phyloP scores from a whole-genome alignment of 2,888 invertebrate genomes.

The Drosophila putrida region DNA sequence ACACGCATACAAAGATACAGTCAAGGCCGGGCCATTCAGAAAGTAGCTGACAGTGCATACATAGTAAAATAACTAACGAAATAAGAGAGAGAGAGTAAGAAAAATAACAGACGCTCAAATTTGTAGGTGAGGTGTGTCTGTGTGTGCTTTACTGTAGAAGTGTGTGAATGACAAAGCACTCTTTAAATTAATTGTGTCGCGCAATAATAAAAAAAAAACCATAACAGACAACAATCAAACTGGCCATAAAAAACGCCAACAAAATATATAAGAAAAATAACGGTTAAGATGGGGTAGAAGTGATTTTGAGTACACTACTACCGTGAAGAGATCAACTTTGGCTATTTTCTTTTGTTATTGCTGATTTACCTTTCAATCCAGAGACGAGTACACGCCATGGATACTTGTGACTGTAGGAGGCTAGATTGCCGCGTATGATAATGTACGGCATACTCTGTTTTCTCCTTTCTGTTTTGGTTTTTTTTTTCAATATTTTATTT shows the following conservation, averaged over 20 bases:
- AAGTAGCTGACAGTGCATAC: constrained; percentile 46
- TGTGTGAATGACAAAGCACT: constrained; percentile 42
- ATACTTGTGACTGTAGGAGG: constrained; percentile 94
- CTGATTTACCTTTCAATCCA: constrained; percentile 91
- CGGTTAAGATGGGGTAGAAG: constrained; percentile 26
- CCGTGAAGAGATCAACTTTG: constrained; percentile 28
- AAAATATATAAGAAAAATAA: constrained; percentile 31
- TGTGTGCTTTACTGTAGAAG: constrained; percentile 29
- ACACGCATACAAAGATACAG: constrained; percentile 20
- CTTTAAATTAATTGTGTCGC: constrained; percentile 69
- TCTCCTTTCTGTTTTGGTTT: constrained; percentile 32
- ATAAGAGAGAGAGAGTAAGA: constrained; percentile 8
- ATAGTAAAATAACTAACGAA: constrained; percentile 30
- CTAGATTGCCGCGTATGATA: constrained; percentile 94
- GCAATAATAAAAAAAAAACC: constrained; percentile 46
- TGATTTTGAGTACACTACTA: constrained; percentile 9
- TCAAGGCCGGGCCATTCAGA: constrained; percentile 65
- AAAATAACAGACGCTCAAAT: constrained; percentile 40
- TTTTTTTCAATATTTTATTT: constrained; percentile 22
- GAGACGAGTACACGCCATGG: constrained; percentile 95
- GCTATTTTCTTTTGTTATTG: constrained; percentile 19
- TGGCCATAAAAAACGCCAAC: constrained; percentile 20
- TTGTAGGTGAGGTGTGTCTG: constrained; percentile 40
- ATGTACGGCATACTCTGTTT: constrained; percentile 91
- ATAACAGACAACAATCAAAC: constrained; percentile 28